A percentile compares a stretch with the other conserved stretches of the same genome.
Conservation (phyloP, 1,140 invertebrate genomes). For the Adoxophyes honmai region DNA sequence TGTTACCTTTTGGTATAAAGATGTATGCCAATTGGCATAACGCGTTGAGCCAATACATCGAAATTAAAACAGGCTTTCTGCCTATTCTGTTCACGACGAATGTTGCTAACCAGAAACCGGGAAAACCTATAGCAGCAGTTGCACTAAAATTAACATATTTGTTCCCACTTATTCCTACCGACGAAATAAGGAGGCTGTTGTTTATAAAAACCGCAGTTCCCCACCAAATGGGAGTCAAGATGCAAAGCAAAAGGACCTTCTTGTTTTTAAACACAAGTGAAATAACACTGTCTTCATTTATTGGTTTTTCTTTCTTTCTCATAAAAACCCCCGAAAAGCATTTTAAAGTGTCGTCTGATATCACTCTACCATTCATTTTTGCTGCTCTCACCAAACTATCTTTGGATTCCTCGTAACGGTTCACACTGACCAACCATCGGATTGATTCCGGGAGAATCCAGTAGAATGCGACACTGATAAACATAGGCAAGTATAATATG, state of each 20-base stretch:
- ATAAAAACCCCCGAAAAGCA: background rate
- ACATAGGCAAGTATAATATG: conserved; percentile 79
- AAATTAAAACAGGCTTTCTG: background rate
- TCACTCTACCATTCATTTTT: conserved; percentile 76
- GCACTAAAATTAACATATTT: background rate
- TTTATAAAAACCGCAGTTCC: background rate
- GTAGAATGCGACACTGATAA: conserved; percentile 78
- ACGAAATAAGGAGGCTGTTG: conserved; percentile 5
- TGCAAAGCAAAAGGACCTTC: background rate
- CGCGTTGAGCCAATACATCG: background rate
- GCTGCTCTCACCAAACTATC: conserved; percentile 77
- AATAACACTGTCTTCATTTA: background rate
- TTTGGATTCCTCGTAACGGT: conserved; percentile 79
- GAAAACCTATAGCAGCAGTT: background rate
- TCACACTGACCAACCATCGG: conserved; percentile 84
- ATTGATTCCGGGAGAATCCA: conserved; percentile 79
- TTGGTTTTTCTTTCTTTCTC: background rate
- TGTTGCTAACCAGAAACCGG: background rate
- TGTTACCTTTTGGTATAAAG: background rate
- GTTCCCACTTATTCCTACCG: background rate
- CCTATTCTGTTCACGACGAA: background rate
- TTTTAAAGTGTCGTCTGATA: background rate
- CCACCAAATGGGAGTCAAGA: background rate
- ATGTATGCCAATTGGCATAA: no score
- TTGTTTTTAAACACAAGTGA: conserved; percentile 63